A percentile compares a stretch with the other conserved stretches of the same genome.
phyloP scores from a whole-genome alignment of 2,888 invertebrate genomes.

The Gastracanthus pulcherrimus region DNA sequence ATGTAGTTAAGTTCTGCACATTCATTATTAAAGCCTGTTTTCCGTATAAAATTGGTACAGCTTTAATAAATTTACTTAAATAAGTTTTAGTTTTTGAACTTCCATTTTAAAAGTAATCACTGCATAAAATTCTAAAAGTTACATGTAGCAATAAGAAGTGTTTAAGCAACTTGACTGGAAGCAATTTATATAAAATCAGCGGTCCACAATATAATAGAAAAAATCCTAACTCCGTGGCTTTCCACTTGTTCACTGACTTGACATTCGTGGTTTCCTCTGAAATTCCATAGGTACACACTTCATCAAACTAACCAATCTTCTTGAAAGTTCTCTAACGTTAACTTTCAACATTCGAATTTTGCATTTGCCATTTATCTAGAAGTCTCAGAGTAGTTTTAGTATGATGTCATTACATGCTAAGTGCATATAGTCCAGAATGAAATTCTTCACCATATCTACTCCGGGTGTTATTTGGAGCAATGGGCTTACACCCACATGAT shows the following conservation, averaged over 20 bases:
- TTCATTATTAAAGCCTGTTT: slow-evolving; percentile 25
- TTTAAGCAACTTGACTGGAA: background rate
- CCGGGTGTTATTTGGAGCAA: slow-evolving; percentile 42
- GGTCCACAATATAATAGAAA: slow-evolving; percentile 38
- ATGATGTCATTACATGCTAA: slow-evolving; percentile 32
- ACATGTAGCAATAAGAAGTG: slow-evolving; percentile 4
- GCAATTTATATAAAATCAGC: background rate
- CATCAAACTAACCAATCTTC: background rate
- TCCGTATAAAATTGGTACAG: slow-evolving; percentile 43
- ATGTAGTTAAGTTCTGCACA: slow-evolving; percentile 11
- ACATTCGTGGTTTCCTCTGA: background rate
- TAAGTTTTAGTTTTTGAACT: slow-evolving; percentile 21
- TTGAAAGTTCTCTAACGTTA: background rate
- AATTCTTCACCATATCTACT: slow-evolving; percentile 43
- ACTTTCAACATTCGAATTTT: background rate
- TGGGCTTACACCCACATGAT: slow-evolving; percentile 48
- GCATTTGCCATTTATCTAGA: slow-evolving; percentile 21
- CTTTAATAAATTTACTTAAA: slow-evolving; percentile 42
- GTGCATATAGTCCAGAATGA: slow-evolving; percentile 56
- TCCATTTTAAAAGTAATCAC: background rate
- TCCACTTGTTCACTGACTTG: background rate
- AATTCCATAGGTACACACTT: background rate
- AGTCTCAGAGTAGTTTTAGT: slow-evolving; percentile 44
- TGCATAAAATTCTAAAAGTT: slow-evolving; percentile 35
- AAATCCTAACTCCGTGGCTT: slow-evolving; percentile 47